phyloP scores from a whole-genome alignment of 2,888 invertebrate genomes.

The Dascillus cervinus region DNA sequence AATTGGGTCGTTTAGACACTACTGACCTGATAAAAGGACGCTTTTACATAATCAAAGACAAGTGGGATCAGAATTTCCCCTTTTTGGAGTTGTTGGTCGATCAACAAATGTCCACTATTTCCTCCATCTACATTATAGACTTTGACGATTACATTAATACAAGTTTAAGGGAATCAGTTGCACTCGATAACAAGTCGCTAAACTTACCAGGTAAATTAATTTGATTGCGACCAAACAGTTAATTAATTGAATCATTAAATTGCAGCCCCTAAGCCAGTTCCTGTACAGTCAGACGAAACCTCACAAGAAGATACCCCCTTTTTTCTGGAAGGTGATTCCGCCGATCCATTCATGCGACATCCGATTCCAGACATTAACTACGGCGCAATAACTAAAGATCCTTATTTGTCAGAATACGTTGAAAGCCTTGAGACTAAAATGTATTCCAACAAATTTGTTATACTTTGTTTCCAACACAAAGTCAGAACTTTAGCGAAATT shows the following conservation, averaged over 20 bases:
- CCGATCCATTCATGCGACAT: too few species aligned
- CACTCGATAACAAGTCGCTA: too few species aligned
- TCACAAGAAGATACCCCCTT: too few species aligned
- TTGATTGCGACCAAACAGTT: too few species aligned
- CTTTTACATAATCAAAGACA: slow-evolving; percentile 30
- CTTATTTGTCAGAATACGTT: slow-evolving; percentile 19
- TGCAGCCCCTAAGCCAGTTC: too few species aligned
- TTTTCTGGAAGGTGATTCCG: too few species aligned
- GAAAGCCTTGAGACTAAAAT: slow-evolving; percentile 8
- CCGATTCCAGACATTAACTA: slow-evolving; percentile 19
- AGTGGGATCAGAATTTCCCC: slow-evolving; percentile 27
- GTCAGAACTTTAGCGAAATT: slow-evolving; percentile 27
- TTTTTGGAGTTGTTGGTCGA: slow-evolving; percentile 31
- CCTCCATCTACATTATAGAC: slow-evolving; percentile 33
- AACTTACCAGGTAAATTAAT: too few species aligned
- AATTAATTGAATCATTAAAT: too few species aligned
- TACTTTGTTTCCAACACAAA: slow-evolving; percentile 17
- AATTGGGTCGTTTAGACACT: slow-evolving; percentile 26
- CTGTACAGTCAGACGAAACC: too few species aligned
- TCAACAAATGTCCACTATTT: slow-evolving; percentile 22
- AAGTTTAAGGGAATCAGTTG: too few species aligned
- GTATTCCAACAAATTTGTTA: slow-evolving; percentile 1
- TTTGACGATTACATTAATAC: too few species aligned
- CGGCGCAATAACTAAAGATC: slow-evolving; percentile 20
- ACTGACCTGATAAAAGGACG: slow-evolving; percentile 27